Base-by-base conservation (phyloP, 2,797 vertebrate genomes). In the Peromyscus aztecus region DNA sequence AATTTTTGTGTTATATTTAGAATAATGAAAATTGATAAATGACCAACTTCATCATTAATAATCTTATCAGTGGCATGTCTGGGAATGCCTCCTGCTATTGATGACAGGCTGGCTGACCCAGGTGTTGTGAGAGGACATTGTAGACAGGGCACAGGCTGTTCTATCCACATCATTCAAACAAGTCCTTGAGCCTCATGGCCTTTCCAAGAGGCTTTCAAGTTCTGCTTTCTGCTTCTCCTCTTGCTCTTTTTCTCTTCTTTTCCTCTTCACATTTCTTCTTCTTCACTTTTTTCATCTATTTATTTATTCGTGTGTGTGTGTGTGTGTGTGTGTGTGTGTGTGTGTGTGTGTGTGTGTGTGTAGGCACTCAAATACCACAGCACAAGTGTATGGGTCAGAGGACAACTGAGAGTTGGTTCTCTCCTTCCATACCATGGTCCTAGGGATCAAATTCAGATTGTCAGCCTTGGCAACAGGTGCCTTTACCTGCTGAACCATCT, bases 161-260 rank as follows among this genome's bases (percentile, higher is more conserved):
- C 97, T 97, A 89, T 97, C 95, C 57, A 67, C 96, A 98, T 90
- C 84, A 89, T 94, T 95, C 97, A 98, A 98, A 98, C 97, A 98
- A 98, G 90, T 98, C 98, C 98, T 98, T 97, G 97, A 98, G 95
- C 63, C 96, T 85, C 85, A 96, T 93, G 76, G 63, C 91, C 96
- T 98, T 0, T 59, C 98, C 98, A 98, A 98, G 97, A 98, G 94
- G 89, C 85, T 94, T 97, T 98, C 92, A 80, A 97, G 90, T 19
- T 63, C 95, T 98, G 97, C 96, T 95, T 29, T 57, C n/a, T 75
- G 52, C 17, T 43, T 59, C 27, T 75, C 14, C 5, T 37, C 49
- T 31, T 40, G 12, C 34, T 29, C 34, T 34, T 21, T 73, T 52
- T 34, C 29, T 11, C 10, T 13, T 43, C 9, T 13, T 21, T 43